These are phyloP conservation scores for Columbina picui DNA, from an alignment of 2,113 vertebrate species.

Conservation along the genomic window DNA sequence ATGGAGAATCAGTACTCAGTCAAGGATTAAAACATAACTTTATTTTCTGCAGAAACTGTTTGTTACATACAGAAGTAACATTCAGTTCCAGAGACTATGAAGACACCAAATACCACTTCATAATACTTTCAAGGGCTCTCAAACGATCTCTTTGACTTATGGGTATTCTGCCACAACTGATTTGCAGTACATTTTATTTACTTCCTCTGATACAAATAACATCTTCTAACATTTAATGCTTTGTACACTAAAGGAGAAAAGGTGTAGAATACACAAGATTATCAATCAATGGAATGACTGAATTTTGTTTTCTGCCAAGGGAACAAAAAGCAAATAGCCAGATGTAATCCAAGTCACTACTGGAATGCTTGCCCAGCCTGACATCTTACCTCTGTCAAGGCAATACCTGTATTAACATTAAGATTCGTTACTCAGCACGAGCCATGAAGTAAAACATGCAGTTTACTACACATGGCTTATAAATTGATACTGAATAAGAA, in stretches of 20 bases:
- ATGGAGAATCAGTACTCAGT: background rate
- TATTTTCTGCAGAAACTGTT: background rate
- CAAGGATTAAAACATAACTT: background rate
- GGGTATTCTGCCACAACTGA: background rate
- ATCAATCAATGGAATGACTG: background rate
- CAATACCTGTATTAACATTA: background rate
- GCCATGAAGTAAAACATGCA: conserved; percentile 52
- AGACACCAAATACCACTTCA: background rate
- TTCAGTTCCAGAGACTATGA: background rate
- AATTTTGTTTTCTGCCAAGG: background rate
- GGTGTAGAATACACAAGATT: background rate
- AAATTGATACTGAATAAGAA: conserved; percentile 66
- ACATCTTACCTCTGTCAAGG: background rate
- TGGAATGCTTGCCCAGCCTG: background rate
- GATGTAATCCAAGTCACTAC: background rate
- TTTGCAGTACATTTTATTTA: background rate
- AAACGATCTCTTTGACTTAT: background rate
- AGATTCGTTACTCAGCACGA: conserved; percentile 12
- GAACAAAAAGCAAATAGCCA: background rate
- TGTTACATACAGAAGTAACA: background rate
- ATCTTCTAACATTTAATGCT: background rate
- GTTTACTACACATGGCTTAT: conserved; percentile 51
- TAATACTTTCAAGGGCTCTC: background rate
- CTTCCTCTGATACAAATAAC: background rate
- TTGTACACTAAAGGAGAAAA: background rate